These are phyloP conservation scores for Aplidium turbinatum DNA, from an alignment of 23 tunicate species.

Conservation along the genomic window DNA sequence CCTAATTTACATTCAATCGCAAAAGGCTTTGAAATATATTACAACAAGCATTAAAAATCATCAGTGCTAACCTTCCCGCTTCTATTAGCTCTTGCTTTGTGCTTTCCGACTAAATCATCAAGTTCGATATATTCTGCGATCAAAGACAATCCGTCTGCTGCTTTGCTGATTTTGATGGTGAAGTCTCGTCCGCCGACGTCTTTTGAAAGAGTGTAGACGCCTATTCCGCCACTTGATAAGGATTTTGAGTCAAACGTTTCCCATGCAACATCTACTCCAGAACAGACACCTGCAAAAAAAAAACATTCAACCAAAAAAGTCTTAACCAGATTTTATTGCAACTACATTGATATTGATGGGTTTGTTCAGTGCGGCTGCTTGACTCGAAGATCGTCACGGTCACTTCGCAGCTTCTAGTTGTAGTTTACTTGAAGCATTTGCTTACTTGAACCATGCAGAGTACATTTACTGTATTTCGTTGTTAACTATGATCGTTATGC, in stretches of 20 bases:
- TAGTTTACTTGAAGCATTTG: too few species aligned
- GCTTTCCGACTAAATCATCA: slow-evolving; percentile 52
- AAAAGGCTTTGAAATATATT: neutral
- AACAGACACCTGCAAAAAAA: slow-evolving; percentile 61
- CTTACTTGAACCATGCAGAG: too few species aligned
- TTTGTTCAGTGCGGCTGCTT: too few species aligned
- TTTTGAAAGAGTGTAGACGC: slow-evolving; percentile 53
- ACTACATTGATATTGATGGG: too few species aligned
- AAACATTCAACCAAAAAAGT: too few species aligned
- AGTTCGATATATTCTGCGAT: slow-evolving; percentile 51
- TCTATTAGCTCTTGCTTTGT: slow-evolving; percentile 22
- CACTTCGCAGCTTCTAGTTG: too few species aligned
- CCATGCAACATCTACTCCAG: slow-evolving; percentile 76
- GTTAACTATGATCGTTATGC: too few species aligned
- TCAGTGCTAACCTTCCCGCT: slow-evolving; percentile 45
- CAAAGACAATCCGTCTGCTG: slow-evolving; percentile 29
- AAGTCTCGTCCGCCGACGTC: slow-evolving; percentile 64
- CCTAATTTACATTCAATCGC: neutral
- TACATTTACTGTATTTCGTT: too few species aligned
- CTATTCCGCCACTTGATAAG: slow-evolving; percentile 48
- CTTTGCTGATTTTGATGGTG: slow-evolving; percentile 42
- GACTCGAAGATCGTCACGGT: too few species aligned
- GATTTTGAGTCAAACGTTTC: slow-evolving; percentile 62
- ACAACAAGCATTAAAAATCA: neutral
- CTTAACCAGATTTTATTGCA: too few species aligned